phyloP scores from a whole-genome alignment of 1,140 invertebrate genomes.

The Bombyx mandarina region DNA sequence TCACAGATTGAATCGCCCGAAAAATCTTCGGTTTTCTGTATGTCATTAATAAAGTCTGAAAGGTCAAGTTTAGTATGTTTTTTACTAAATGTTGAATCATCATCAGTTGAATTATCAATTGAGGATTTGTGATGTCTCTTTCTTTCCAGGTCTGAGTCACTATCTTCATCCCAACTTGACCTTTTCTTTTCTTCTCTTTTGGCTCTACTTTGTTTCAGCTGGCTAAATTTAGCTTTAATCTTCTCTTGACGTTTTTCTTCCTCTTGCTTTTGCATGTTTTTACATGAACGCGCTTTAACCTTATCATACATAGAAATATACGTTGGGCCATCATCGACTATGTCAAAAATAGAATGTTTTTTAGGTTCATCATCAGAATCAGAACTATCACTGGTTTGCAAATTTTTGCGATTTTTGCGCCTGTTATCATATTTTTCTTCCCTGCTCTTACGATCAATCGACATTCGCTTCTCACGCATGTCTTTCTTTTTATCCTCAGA shows the following conservation, averaged over 20 bases:
- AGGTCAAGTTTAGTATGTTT: slow-evolving; percentile 58
- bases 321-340: slow-evolving; percentile 88
- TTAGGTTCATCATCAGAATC: slow-evolving; percentile 85
- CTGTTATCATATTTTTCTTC: slow-evolving; percentile 65
- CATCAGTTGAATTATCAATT: slow-evolving; percentile 73
- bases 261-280: slow-evolving; percentile 92
- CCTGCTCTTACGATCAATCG: slow-evolving; percentile 68
- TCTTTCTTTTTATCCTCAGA: slow-evolving; percentile 62
- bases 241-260: slow-evolving; percentile 90
- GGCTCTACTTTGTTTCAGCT: slow-evolving; percentile 88
- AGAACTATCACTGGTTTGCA: slow-evolving; percentile 73
- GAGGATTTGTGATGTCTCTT: slow-evolving; percentile 65
- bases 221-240: slow-evolving; percentile 90
- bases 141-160: slow-evolving; percentile 73
- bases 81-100: slow-evolving; percentile 50
- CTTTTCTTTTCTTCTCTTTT: slow-evolving; percentile 90
- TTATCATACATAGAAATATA: slow-evolving; percentile 99
- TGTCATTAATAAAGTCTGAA: slow-evolving; percentile 60
- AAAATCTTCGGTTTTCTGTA: slow-evolving; percentile 51
- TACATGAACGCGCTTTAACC: slow-evolving; percentile 94
- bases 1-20: slow-evolving; percentile 40
- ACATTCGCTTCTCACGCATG: slow-evolving; percentile 68
- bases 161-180: slow-evolving; percentile 89
- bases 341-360: slow-evolving; percentile 94
- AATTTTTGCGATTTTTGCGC: slow-evolving; percentile 67